Conservation (phyloP, 2,797 vertebrate species). For the Phaenicophaeus curvirostris region DNA sequence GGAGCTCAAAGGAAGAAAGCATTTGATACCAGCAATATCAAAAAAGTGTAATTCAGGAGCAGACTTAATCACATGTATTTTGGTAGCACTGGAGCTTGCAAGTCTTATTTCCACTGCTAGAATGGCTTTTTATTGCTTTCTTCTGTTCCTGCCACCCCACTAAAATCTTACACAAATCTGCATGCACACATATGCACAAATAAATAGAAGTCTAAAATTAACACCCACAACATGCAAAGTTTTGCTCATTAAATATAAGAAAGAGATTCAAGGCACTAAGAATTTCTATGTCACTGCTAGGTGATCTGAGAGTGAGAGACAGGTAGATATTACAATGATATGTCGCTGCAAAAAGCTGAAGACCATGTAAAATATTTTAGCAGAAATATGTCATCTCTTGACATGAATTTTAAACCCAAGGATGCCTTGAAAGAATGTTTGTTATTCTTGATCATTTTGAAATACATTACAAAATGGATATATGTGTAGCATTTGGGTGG, state of each 20-base stretch:
- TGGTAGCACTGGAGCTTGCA: not conserved
- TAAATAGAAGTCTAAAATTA: not conserved
- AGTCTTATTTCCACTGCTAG: not conserved
- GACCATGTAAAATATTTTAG: not conserved
- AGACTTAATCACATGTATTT: not conserved
- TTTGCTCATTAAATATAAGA: not conserved
- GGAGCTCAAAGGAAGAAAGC: not conserved
- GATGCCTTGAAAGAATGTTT: not conserved
- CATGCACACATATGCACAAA: not conserved
- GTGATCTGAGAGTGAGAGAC: not conserved
- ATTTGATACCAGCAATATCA: not conserved
- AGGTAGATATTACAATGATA: not conserved
- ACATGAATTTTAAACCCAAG: not conserved
- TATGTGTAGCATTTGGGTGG: not conserved
- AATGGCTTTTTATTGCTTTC: not conserved
- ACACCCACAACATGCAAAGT: not conserved
- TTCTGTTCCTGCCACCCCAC: not conserved
- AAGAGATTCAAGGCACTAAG: not conserved
- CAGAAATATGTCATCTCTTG: not conserved
- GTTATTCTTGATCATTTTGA: not conserved
- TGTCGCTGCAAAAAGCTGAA: constrained; percentile 12
- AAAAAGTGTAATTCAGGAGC: not conserved
- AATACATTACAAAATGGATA: not conserved
- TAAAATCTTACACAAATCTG: not conserved
- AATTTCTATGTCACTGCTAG: not conserved